Evolutionary conservation across 2,797 vertebrate genomes (phyloP), one percentile per base, ranked within the genome.

Genomic region (Calcarius lapponicus): DNA sequence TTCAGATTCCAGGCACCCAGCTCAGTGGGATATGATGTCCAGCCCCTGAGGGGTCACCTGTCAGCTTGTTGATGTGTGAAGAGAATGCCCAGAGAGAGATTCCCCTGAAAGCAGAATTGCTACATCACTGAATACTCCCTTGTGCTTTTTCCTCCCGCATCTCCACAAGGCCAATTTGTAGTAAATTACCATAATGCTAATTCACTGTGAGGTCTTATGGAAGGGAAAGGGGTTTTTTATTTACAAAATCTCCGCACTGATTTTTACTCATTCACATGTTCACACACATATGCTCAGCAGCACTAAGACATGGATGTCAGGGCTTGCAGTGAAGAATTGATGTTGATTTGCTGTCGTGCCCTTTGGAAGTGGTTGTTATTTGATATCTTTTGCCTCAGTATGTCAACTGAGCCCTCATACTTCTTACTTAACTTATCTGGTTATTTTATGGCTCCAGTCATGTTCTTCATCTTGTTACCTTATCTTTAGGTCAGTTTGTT

Each of bases 401-500:
- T 54, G n/a, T 71, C 36, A 69, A 22, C 58, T 51, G 40, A 75
- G 2, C 28, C 11, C 4, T 69, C 62, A 13, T 65, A 86, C 86
- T 62, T 65, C 57, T 90, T 90, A 11, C 43, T 65, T 78, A 75
- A 76, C 34, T 90, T 84, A 43, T 67, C 80, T 81, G 50, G 28
- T 47, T 89, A 62, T 76, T 95, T 91, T 90, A 91, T 48, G 51
- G 38, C 28, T 78, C 31, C 21, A 75, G n/a, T 61, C 25, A 50
- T 84, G 73, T 40, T 90, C 86, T 86, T 88, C 50, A 51, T 58
- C 47, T 81, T 88, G 53, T 81, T 81, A 75, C 80, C 54, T 90
- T 90, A 86, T 81, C 80, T 90, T 57, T 75, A 78, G 80, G 54
- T 92, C 70, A 90, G 42, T 61, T 74, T 90, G 38, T 72, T 88